Conservation (phyloP, 2,797 vertebrate species). For the Spinibarbus caldwelli region DNA sequence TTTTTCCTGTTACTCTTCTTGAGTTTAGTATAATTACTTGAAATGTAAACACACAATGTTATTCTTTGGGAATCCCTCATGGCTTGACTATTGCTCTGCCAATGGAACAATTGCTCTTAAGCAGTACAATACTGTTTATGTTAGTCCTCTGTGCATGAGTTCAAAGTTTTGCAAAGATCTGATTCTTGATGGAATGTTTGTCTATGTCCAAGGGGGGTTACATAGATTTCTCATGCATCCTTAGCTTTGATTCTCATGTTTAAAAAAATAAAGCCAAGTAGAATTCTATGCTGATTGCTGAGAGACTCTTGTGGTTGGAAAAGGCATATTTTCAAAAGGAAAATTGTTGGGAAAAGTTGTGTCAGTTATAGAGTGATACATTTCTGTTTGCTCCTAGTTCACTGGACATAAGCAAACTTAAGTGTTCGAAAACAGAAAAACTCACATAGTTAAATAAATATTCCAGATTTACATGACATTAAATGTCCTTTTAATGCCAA, state of each 20-base stretch:
- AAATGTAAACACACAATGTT: constrained; percentile 65
- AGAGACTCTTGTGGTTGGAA: constrained; percentile 56
- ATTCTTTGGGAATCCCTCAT: constrained; percentile 63
- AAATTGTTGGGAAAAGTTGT: constrained; percentile 60
- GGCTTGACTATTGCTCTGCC: constrained; percentile 62
- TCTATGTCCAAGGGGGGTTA: constrained; percentile 65
- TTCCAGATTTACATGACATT: background rate
- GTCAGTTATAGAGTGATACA: constrained; percentile 14
- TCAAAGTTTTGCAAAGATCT: constrained; percentile 66
- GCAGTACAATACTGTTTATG: constrained; percentile 63
- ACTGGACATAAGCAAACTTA: background rate
- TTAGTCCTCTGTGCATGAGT: constrained; percentile 62
- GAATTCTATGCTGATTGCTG: constrained; percentile 65
- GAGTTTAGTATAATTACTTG: constrained; percentile 63
- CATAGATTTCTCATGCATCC: constrained; percentile 66
- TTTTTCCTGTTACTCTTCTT: constrained; percentile 69
- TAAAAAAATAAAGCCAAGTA: constrained; percentile 48
- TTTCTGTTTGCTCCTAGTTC: background rate
- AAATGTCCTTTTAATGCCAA: constrained; percentile 1
- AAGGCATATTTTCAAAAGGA: constrained; percentile 65
- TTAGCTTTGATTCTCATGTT: constrained; percentile 57
- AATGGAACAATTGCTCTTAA: constrained; percentile 57
- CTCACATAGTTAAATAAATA: background rate
- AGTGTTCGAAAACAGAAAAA: background rate
- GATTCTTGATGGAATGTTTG: constrained; percentile 69